phyloP scores from a whole-genome alignment of 1,140 invertebrate species.

The Apis cerana region DNA sequence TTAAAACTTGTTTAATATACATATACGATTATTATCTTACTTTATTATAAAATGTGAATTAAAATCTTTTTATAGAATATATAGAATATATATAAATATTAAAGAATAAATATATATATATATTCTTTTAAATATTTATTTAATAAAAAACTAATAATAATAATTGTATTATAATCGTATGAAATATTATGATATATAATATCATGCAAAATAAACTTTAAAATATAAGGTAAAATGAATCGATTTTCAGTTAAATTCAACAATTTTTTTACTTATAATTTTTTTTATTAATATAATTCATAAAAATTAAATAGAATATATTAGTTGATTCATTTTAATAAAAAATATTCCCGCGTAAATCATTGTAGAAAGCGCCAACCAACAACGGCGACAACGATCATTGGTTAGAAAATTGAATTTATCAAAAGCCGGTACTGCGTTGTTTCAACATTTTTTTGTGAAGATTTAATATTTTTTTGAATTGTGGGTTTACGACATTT shows the following conservation, averaged over 20 bases:
- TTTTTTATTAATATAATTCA: neutral
- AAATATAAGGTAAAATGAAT: neutral
- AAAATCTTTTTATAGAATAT: neutral
- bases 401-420: conserved; percentile 43
- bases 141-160: no score
- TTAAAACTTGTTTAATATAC: neutral
- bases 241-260: neutral
- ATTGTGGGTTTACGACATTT: neutral
- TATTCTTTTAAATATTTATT: neutral
- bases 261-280: neutral
- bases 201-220: neutral
- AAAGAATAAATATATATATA: neutral
- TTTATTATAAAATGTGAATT: neutral
- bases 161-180: neutral
- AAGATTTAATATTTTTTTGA: conserved; percentile 24
- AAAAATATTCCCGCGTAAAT: conserved; percentile 26
- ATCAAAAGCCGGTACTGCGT: conserved; percentile 37
- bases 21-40: neutral
- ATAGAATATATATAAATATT: no score
- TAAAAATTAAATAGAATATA: neutral
- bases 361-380: neutral
- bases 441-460: conserved; percentile 22
- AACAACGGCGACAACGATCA: conserved; percentile 10
- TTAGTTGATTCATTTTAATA: neutral
- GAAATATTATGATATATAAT: neutral